Evolutionary conservation across 2,113 vertebrate species (phyloP).

Genomic region (Onychostoma macrolepis): DNA sequence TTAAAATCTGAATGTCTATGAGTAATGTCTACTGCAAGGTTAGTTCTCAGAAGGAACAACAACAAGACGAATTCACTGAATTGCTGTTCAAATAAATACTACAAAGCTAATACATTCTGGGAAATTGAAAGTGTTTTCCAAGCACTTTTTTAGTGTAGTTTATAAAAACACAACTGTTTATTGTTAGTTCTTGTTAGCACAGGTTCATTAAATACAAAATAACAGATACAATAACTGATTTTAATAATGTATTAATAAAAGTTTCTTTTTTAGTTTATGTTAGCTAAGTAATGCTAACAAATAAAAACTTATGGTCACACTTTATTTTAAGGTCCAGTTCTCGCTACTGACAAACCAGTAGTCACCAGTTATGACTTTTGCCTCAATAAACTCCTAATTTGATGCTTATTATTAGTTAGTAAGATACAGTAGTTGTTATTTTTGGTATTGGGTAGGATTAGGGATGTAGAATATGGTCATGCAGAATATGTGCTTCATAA

Average conservation of each 20-base stretch:
- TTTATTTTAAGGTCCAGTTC: too few species aligned
- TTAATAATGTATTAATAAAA: too few species aligned
- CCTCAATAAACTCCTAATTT: too few species aligned
- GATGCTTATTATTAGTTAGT: too few species aligned
- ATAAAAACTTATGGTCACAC: background rate
- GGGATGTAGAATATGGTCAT: too few species aligned
- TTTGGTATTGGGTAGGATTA: too few species aligned
- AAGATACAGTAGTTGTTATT: too few species aligned
- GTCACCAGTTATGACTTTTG: too few species aligned
- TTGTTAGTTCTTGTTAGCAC: background rate
- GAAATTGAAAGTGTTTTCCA: background rate
- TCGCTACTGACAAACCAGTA: too few species aligned
- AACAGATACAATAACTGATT: background rate
- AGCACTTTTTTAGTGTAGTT: background rate
- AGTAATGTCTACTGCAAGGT: background rate
- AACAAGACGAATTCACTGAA: background rate
- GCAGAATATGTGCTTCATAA: too few species aligned
- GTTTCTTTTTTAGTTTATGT: background rate
- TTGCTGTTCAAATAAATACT: background rate
- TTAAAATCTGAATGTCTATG: background rate
- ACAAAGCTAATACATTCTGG: background rate
- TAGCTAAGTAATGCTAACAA: background rate
- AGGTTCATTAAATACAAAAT: background rate
- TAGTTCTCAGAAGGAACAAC: background rate
- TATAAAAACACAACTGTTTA: background rate